Evolutionary conservation across 2,797 vertebrate species (phyloP).

Genomic region (Telmatherina bonti): DNA sequence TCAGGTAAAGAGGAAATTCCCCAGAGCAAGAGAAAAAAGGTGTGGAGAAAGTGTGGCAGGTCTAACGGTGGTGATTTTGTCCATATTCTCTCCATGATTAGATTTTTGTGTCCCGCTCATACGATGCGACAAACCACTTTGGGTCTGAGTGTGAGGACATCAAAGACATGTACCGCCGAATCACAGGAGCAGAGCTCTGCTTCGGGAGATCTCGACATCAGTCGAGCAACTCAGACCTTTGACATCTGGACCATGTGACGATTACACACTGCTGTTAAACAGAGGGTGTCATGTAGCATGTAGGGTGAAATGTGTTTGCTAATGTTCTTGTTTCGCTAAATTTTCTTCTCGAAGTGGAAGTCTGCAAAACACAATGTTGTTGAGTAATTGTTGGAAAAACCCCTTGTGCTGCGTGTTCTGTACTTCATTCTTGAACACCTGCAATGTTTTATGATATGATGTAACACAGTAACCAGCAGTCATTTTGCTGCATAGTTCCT

Average conservation of each 20-base stretch:
- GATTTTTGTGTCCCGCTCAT: conserved; percentile 85
- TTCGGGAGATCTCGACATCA: conserved; percentile 69
- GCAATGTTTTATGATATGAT: not conserved
- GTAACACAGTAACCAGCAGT: not conserved
- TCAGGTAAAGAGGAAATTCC: conserved; percentile 69
- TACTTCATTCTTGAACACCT: not conserved
- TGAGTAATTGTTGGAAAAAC: not conserved
- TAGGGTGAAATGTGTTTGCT: conserved; percentile 1
- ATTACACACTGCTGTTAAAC: conserved; percentile 5
- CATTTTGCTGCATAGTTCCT: not conserved
- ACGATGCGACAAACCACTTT: conserved; percentile 80
- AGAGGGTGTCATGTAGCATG: conserved; percentile 25
- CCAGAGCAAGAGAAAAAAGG: not conserved
- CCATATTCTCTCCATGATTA: conserved; percentile 41
- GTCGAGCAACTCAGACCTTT: conserved; percentile 58
- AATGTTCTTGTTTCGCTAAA: not conserved
- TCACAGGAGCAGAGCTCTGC: conserved; percentile 80
- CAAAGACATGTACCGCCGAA: conserved; percentile 79
- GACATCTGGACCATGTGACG: not conserved
- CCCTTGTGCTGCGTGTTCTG: not conserved
- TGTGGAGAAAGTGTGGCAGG: rapidly evolving
- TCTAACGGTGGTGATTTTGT: not conserved
- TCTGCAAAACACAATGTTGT: not conserved
- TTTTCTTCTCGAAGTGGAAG: conserved; percentile 10
- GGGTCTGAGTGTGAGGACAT: conserved; percentile 82